phyloP scores from a whole-genome alignment of 2,888 invertebrate genomes.

The Lymantria monacha region DNA sequence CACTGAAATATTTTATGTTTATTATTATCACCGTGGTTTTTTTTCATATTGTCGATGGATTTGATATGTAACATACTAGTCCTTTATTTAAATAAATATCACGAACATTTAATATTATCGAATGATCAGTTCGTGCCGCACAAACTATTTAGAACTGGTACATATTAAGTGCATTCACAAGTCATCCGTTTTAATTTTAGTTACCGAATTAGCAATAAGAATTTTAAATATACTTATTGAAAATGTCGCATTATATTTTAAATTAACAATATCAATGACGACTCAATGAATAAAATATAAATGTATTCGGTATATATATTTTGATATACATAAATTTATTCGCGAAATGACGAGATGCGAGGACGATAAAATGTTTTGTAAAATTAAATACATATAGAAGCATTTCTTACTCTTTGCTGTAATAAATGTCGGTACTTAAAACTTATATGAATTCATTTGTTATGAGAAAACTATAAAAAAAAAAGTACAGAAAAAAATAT shows the following conservation, averaged over 20 bases:
- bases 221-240: constrained; percentile 49
- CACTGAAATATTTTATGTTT: constrained; percentile 35
- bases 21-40: constrained; percentile 21
- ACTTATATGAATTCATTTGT: constrained; percentile 46
- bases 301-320: constrained; percentile 72
- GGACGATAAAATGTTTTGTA: constrained; percentile 45
- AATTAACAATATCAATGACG: constrained; percentile 52
- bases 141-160: constrained; percentile 4
- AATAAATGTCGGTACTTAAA: constrained; percentile 70
- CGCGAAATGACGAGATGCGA: constrained; percentile 50
- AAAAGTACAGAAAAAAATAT: constrained; percentile 58
- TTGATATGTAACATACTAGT: constrained; percentile 58
- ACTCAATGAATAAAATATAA: constrained; percentile 44
- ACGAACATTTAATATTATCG: constrained; percentile 1
- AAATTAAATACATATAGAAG: constrained; percentile 39
- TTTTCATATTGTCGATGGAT: constrained; percentile 34
- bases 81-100: constrained; percentile 40
- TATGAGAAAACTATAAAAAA: constrained; percentile 48
- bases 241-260: constrained; percentile 56
- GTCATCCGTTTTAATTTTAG: constrained; percentile 35
- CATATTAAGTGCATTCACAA: constrained; percentile 1
- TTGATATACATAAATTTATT: constrained; percentile 76
- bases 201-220: constrained; percentile 59
- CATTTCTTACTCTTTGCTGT: constrained; percentile 51
- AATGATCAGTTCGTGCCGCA: constrained; percentile 3